Conservation (phyloP, 2,888 invertebrate species). For the Tetragonisca angustula region DNA sequence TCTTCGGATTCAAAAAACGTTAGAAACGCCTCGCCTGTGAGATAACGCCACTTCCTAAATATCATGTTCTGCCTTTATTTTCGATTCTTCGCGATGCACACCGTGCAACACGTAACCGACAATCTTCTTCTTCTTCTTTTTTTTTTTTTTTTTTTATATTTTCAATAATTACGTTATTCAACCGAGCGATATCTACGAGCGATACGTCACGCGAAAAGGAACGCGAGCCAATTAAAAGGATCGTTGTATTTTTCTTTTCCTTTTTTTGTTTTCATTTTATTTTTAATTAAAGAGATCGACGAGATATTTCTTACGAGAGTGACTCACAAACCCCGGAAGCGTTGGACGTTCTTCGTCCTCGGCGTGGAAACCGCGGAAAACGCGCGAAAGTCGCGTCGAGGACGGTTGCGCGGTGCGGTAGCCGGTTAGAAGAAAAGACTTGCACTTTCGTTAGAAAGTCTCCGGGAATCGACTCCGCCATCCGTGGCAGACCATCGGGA, state of each 20-base stretch:
- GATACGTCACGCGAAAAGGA: constrained; percentile 4
- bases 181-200: constrained; percentile 12
- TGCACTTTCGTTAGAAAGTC: constrained; percentile 83
- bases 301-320: constrained; percentile 25
- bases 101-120: too few relatives aligned
- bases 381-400: constrained; percentile 74
- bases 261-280: background rate
- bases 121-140: background rate
- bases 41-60: constrained; percentile 58
- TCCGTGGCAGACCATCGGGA: constrained; percentile 70
- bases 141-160: background rate
- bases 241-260: background rate
- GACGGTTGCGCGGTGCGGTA: constrained; percentile 72
- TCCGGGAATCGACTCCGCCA: constrained; percentile 78
- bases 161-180: background rate
- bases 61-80: constrained; percentile 2
- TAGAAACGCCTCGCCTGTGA: constrained; percentile 64
- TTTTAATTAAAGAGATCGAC: background rate
- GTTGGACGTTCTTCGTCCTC: constrained; percentile 68
- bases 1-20: constrained; percentile 49
- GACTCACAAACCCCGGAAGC: constrained; percentile 64
- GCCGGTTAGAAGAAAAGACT: constrained; percentile 79
- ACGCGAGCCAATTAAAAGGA: constrained; percentile 32
- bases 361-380: constrained; percentile 79
- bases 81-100: too few relatives aligned